Percentiles rank a stretch among this genome's conserved stretches.
Evolutionary conservation across 2,113 vertebrate genomes (phyloP).

Genomic region (Grallaria varia): DNA sequence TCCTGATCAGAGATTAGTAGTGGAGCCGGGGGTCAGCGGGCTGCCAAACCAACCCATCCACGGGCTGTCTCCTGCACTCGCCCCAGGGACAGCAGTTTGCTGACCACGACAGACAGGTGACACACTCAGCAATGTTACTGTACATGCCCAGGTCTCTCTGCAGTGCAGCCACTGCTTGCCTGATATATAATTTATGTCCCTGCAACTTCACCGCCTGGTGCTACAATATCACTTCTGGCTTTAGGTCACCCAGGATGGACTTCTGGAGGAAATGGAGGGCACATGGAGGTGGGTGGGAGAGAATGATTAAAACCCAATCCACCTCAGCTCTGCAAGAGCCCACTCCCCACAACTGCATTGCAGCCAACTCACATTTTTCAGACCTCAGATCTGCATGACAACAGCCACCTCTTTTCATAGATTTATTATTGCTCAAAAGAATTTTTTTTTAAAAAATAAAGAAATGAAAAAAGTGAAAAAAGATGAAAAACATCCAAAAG

Average conservation of each 20-base stretch:
- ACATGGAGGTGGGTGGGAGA: not conserved
- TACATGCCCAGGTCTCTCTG: not conserved
- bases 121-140: not conserved
- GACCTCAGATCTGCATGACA: not conserved
- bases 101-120: slow-evolving; percentile 31
- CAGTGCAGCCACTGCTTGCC: not conserved
- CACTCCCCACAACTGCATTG: not conserved
- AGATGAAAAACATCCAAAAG: not conserved
- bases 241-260: not conserved
- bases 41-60: slow-evolving; percentile 32
- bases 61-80: not conserved
- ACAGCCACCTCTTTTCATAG: not conserved
- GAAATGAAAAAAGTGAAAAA: not conserved
- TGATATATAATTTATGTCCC: slow-evolving; percentile 50
- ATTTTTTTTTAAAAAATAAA: not conserved
- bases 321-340: not conserved
- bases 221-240: slow-evolving; percentile 6
- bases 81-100: not conserved
- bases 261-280: slow-evolving; percentile 23
- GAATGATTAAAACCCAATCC: not conserved
- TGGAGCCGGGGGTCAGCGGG: slow-evolving; percentile 58
- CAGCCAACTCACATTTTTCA: not conserved
- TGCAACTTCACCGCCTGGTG: not conserved
- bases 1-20: slow-evolving; percentile 77
- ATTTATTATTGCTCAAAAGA: not conserved